Evolutionary conservation across 2,888 invertebrate species (phyloP).

Genomic region (Drosophila flavopinicola): DNA sequence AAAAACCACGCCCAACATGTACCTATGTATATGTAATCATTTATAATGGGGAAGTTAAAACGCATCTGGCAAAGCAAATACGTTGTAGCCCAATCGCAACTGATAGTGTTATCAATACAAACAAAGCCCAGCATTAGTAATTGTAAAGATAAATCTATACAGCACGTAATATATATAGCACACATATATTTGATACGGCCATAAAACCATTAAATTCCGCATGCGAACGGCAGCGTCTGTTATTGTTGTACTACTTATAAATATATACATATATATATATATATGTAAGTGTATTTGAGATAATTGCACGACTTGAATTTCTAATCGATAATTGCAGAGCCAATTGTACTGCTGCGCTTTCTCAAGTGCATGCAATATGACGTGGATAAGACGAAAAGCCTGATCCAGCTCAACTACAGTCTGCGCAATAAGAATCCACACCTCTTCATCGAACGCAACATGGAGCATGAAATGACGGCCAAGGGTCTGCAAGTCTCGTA

Average conservation of each 20-base stretch:
- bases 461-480: conserved; percentile 72
- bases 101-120: conserved; percentile 42
- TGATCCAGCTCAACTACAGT: conserved; percentile 84
- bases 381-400: conserved; percentile 70
- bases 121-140: conserved; percentile 1
- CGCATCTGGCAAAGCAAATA: conserved; percentile 7
- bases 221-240: conserved; percentile 14
- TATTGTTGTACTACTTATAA: too few species aligned
- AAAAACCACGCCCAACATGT: too few species aligned
- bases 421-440: conserved; percentile 85
- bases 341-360: conserved; percentile 74
- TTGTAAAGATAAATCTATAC: conserved; percentile 40
- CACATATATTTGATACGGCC: not conserved
- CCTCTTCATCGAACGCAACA: conserved; percentile 85
- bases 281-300: not conserved
- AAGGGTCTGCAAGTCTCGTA: conserved; percentile 62
- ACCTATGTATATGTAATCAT: too few species aligned
- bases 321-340: conserved; percentile 59
- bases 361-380: conserved; percentile 75
- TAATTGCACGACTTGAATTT: conserved; percentile 18
- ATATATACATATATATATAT: too few species aligned
- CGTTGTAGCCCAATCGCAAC: not conserved
- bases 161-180: too few species aligned
- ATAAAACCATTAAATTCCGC: conserved; percentile 3
- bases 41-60: not conserved